Evolutionary conservation across 2,888 invertebrate genomes (phyloP).

Genomic region (Leuctra nigra): DNA sequence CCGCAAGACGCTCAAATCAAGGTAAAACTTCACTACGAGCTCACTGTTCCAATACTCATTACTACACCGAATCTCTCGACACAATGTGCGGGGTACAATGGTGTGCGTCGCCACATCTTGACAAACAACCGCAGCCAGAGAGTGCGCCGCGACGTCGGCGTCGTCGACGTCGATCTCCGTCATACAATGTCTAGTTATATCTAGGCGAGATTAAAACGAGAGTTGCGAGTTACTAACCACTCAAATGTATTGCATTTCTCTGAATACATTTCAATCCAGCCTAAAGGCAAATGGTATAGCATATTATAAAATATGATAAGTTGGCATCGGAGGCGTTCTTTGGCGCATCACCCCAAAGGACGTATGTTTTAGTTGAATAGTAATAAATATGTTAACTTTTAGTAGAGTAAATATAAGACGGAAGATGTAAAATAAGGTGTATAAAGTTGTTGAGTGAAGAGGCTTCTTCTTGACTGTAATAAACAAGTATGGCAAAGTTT

Average conservation of each 20-base stretch:
- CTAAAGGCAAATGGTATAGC: background rate
- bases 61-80: background rate
- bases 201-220: conserved; percentile 10
- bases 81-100: conserved; percentile 5
- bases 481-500: conserved; percentile 24
- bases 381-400: conserved; percentile 18
- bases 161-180: background rate
- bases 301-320: conserved; percentile 3
- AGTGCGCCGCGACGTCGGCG: conserved; percentile 1
- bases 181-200: conserved; percentile 3
- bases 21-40: conserved; percentile 12
- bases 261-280: conserved; percentile 5
- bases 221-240: conserved; percentile 13
- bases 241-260: conserved; percentile 10
- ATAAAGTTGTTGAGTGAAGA: conserved; percentile 18
- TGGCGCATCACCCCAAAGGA: conserved; percentile 13
- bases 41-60: conserved; percentile 25
- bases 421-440: conserved; percentile 18
- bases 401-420: conserved; percentile 18
- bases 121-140: conserved; percentile 15
- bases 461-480: conserved; percentile 13
- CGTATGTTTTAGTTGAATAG: conserved; percentile 14
- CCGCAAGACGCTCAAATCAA: conserved; percentile 14
- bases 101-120: conserved; percentile 15
- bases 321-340: conserved; percentile 7